These are phyloP conservation scores for Xenus cinereus DNA, from an alignment of 2,113 vertebrate species.

Conservation along the genomic window DNA sequence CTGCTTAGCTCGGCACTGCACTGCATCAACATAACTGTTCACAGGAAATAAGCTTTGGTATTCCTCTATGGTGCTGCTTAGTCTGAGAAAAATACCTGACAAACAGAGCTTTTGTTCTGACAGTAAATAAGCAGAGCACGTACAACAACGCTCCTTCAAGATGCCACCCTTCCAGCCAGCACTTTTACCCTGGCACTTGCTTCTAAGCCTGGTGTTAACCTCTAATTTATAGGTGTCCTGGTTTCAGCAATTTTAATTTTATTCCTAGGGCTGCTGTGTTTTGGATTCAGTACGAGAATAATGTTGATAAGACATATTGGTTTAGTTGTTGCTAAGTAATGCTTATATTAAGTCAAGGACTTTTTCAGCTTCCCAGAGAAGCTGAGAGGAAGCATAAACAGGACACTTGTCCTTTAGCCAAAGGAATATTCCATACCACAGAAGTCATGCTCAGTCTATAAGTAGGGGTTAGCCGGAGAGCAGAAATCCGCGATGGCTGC, in stretches of 20 bases:
- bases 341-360: background rate
- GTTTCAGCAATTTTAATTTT: background rate
- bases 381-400: background rate
- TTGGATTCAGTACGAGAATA: background rate
- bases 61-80: background rate
- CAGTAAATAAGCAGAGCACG: background rate
- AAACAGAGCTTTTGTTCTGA: background rate
- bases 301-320: background rate
- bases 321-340: background rate
- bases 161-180: background rate
- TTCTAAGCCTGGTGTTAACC: slow-evolving; percentile 11
- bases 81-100: background rate
- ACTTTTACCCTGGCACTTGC: background rate
- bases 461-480: background rate
- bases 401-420: background rate
- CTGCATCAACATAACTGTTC: background rate
- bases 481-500: background rate
- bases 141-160: background rate
- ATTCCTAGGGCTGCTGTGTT: background rate
- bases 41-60: background rate
- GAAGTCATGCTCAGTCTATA: background rate
- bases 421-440: background rate
- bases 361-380: background rate
- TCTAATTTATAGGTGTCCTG: background rate
- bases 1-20: background rate